Base-by-base conservation (phyloP, 2,888 invertebrate genomes). In the Schizotus pectinicornis region DNA sequence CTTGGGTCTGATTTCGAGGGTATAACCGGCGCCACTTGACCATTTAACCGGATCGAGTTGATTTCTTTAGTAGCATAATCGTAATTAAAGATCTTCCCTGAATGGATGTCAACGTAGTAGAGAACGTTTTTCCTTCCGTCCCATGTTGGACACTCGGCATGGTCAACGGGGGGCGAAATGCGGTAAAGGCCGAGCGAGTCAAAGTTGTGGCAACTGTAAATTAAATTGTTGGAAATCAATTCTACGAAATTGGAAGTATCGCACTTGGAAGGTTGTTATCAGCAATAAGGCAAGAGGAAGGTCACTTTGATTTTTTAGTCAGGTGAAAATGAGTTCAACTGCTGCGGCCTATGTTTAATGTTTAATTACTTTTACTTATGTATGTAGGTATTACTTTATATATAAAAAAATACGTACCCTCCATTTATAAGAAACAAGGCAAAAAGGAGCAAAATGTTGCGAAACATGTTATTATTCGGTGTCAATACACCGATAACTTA, bases 111-210 rank as follows among this genome's bases (percentile, higher is more conserved):
- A 0, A 75, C 74, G 54, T 63, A 75, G 56, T 71, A 73, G 6
- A 75, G 60, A 14, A 71, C 62, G 43, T 68, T 68, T 36, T 67
- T 70, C 42, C 73, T 52, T 2, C 50, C 50, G 47, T 74, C 74
- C 75, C 75, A 75, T 14, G 65, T 62, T 3, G 75, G 74, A 5
- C 67, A 68, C 62, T 74, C 75, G 6, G 67, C 65, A 52, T 74
- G 74, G 36, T 72, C 71, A 2, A 73, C 64, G 36, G 70, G 70
- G 14, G 56, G 46, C 5, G 68, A 69, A 6, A 73, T 39, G 56
- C 67, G 71, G 30, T 63, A 61, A 1, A 73, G 55, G 2, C 56
- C 46, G 9, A 70, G 70, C 6, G 59, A 50, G 14, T 62, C 50
- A 47, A 65, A 64, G 14, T 43, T 35, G n/a, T 31, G 30, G 7